phyloP scores from a whole-genome alignment of 2,888 invertebrate species.

The Chloromyia formosa region DNA sequence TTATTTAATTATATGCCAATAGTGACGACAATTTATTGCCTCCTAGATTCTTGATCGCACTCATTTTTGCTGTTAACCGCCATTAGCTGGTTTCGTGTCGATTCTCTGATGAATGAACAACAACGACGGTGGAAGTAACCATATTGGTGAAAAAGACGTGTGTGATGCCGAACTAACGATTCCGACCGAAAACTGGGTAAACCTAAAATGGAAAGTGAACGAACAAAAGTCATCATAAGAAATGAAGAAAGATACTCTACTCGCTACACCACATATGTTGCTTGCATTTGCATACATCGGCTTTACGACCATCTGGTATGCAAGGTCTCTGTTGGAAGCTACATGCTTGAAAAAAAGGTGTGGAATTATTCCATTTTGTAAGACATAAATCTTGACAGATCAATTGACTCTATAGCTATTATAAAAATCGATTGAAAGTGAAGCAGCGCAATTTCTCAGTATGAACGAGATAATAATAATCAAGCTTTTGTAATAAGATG shows the following conservation, averaged over 20 bases:
- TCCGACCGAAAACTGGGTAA: neutral
- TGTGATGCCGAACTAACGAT: neutral
- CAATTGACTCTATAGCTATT: neutral
- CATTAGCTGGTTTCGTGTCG: neutral
- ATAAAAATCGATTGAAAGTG: neutral
- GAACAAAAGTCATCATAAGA: too few relatives aligned
- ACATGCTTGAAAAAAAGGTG: neutral
- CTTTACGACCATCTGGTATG: neutral
- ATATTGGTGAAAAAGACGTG: too few relatives aligned
- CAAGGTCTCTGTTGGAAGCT: neutral
- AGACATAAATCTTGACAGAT: neutral
- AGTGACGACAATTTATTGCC: neutral
- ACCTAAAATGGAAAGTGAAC: slow-evolving; percentile 6
- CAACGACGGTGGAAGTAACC: neutral
- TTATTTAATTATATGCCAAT: neutral
- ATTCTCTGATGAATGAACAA: neutral
- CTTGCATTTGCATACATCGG: neutral
- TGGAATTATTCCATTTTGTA: neutral
- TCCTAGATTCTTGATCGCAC: neutral
- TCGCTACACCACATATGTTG: too few relatives aligned
- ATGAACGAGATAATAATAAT: neutral
- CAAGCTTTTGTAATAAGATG: neutral
- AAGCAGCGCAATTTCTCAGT: neutral
- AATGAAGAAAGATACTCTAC: too few relatives aligned
- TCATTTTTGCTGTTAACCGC: neutral